Evolutionary conservation across 2,888 invertebrate genomes (phyloP).

Genomic region (Pammene fasciana): DNA sequence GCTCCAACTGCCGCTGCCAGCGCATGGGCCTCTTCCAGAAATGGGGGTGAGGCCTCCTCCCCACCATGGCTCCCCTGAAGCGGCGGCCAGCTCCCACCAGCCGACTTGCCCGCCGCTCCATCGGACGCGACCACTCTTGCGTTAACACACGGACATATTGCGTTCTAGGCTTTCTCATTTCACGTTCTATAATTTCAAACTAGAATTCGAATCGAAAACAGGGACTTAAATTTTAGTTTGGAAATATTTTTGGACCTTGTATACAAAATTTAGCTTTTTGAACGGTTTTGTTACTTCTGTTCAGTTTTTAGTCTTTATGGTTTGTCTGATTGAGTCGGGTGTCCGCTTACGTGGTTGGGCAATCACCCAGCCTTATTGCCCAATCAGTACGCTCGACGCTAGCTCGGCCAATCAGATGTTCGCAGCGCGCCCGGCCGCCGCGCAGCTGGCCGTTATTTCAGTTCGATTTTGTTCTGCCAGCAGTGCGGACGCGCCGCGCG

Average conservation of each 20-base stretch:
- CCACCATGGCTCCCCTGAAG: conserved; percentile 60
- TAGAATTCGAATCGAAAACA: conserved; percentile 73
- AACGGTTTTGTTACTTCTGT: conserved; percentile 47
- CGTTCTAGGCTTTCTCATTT: conserved; percentile 59
- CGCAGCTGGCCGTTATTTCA: conserved; percentile 53
- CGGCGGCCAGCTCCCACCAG: conserved; percentile 70
- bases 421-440: conserved; percentile 66
- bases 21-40: conserved; percentile 94
- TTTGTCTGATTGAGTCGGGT: conserved; percentile 72
- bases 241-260: conserved; percentile 79
- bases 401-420: conserved; percentile 71
- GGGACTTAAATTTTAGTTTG: conserved; percentile 78
- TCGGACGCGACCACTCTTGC: conserved; percentile 71
- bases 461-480: conserved; percentile 58
- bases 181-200: conserved; percentile 52
- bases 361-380: conserved; percentile 89
- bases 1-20: conserved; percentile 94
- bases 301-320: conserved; percentile 48
- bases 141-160: conserved; percentile 71
- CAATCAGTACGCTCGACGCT: conserved; percentile 83
- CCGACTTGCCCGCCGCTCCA: conserved; percentile 77
- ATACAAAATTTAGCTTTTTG: conserved; percentile 63
- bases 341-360: conserved; percentile 86
- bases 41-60: conserved; percentile 85
- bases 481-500: conserved; percentile 60